A percentile compares a stretch with the other conserved stretches of the same genome.
Conservation (phyloP, 2,888 invertebrate genomes). For the Hydropsyche betteni region DNA sequence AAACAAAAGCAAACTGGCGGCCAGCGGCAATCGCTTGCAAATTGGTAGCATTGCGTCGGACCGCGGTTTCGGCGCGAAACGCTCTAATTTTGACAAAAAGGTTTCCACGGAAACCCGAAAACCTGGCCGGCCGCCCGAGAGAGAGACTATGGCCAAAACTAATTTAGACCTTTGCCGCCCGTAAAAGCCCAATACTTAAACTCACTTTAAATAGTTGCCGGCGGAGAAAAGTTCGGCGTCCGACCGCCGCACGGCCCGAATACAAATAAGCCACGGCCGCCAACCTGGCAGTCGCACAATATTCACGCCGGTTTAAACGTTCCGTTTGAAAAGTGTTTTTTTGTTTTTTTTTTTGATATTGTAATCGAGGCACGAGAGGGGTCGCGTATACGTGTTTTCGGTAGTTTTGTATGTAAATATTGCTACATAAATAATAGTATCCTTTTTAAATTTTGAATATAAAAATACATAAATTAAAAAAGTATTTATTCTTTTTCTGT, state of each 20-base stretch:
- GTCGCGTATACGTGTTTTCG: no score
- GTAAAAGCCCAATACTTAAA: slow-evolving; percentile 43
- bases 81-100: slow-evolving; percentile 30
- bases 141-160: slow-evolving; percentile 24
- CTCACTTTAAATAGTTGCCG: slow-evolving; percentile 44
- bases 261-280: slow-evolving; percentile 38
- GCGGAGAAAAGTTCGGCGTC: slow-evolving; percentile 28
- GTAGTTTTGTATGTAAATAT: no score
- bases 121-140: not conserved
- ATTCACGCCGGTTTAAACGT: no score
- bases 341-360: no score
- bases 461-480: no score
- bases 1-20: not conserved
- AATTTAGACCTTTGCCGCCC: slow-evolving; percentile 42
- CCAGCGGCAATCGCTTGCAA: not conserved
- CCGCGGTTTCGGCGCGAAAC: slow-evolving; percentile 7
- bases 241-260: slow-evolving; percentile 36
- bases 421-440: no score
- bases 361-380: no score
- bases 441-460: no score
- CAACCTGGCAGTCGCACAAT: no score
- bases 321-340: no score
- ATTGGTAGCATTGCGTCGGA: not conserved
- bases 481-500: no score
- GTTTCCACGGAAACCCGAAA: slow-evolving; percentile 9